Base-by-base conservation (phyloP, 2,797 vertebrate species). In the Hoplostethus mediterraneus region DNA sequence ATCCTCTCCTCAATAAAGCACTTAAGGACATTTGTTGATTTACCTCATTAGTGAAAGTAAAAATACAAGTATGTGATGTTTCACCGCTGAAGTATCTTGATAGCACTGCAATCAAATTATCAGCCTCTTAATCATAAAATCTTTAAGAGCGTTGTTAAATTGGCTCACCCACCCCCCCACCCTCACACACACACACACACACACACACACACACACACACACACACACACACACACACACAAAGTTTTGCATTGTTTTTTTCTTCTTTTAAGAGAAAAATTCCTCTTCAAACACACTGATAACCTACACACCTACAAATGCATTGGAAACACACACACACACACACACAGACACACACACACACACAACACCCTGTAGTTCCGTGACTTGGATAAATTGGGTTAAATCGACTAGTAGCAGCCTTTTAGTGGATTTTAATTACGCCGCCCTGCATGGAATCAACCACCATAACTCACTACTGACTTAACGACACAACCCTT, bases 391-490 rank as follows among this genome's bases (percentile, higher is more conserved):
- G 86, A 91, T 87, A 75, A 89, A 92, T 82, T 89, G 77, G 78
- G 90, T 92, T 90, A 88, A 88, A 90, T 75, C 28, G 63, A 81
- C 80, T 76, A 8, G 63, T 59, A 88, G 76, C 92, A 92, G 90
- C 68, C 77, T 86, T 88, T 83, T 79, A 86, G 85, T 81, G 86
- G 81, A 86, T 91, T 90, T 88, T 92, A 91, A 91, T 92, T 87
- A 90, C 21, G 63, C 64, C 66, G 78, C 87, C 36, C 83, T 71
- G 71, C 83, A 55, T 75, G 87, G 65, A 83, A 67, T 75, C 78
- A 63, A 75, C 69, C 30, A 62, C 53, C 30, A 75, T 78, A 73
- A 80, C 36, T 83, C 74, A 80, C 38, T 59, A 47, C 13, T 55
- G 73, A 81, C 66, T 64, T 28, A 21, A 70, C 0, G 33, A 36